Evolutionary conservation across 1,140 invertebrate species (phyloP).

Genomic region (Eumeta japonica): DNA sequence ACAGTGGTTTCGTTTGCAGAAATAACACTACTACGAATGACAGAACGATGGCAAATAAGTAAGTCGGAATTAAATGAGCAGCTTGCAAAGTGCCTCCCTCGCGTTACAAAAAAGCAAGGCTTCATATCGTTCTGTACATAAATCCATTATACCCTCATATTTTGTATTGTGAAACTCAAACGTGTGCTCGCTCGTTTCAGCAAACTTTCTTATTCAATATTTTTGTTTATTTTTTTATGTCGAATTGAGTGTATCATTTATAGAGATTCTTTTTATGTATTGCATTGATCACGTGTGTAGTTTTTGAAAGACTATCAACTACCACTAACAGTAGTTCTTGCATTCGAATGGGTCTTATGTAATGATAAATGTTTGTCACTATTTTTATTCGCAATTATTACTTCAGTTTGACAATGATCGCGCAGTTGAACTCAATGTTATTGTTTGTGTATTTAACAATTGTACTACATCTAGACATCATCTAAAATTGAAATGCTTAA

Average conservation of each 20-base stretch:
- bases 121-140: conserved; percentile 13
- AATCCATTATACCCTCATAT: conserved; percentile 7
- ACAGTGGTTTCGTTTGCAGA: conserved; percentile 44
- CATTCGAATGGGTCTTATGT: too few species aligned
- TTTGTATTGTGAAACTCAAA: not conserved
- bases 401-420: too few species aligned
- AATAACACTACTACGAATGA: conserved; percentile 28
- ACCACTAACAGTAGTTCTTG: too few species aligned
- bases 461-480: too few species aligned
- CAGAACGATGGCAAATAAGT: conserved; percentile 46
- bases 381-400: too few species aligned
- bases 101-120: conserved; percentile 12
- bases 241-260: not conserved
- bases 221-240: not conserved
- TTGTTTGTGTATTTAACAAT: too few species aligned
- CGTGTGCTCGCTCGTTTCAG: not conserved
- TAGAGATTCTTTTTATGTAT: not conserved
- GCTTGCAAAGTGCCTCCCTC: conserved; percentile 7
- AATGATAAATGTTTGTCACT: too few species aligned
- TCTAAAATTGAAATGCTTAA: too few species aligned
- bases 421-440: too few species aligned
- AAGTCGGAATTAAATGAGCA: conserved; percentile 20
- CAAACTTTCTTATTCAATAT: not conserved
- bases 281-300: too few species aligned
- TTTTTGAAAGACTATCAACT: too few species aligned